Evolutionary conservation across 2,113 vertebrate species (phyloP).

Genomic region (Macquaria australasica): DNA sequence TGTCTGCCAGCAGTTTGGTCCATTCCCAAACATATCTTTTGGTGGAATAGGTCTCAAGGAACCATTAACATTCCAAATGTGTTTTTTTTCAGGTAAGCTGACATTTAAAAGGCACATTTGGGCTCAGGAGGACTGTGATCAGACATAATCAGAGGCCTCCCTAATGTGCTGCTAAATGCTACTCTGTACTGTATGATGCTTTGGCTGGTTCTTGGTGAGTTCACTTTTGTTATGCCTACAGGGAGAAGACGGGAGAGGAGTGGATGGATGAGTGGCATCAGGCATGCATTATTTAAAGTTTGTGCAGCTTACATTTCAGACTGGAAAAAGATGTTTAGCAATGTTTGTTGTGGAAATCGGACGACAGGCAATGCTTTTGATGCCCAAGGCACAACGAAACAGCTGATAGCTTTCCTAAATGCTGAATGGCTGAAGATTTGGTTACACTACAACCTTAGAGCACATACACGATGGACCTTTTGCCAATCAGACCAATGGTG

Average conservation of each 20-base stretch:
- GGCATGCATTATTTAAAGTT: constrained; percentile 62
- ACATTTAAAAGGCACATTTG: constrained; percentile 51
- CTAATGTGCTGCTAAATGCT: constrained; percentile 50
- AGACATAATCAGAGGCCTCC: constrained; percentile 21
- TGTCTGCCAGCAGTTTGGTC: constrained; percentile 32
- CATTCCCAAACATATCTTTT: constrained; percentile 20
- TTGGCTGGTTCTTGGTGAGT: constrained; percentile 13
- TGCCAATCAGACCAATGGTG: not conserved
- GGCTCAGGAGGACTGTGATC: constrained; percentile 20
- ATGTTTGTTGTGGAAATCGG: constrained; percentile 27
- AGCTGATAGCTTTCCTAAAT: not conserved
- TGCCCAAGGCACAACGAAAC: not conserved
- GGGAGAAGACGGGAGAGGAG: constrained; percentile 20
- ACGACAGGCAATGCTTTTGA: not conserved
- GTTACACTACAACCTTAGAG: not conserved
- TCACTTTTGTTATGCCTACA: constrained; percentile 26
- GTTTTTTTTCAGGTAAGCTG: constrained; percentile 30
- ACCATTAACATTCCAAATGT: constrained; percentile 21
- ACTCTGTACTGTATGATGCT: not conserved
- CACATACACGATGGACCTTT: not conserved
- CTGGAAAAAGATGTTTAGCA: constrained; percentile 10
- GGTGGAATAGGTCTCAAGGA: constrained; percentile 11
- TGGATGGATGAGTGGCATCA: constrained; percentile 34
- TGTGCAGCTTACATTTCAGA: constrained; percentile 27
- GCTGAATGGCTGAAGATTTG: not conserved